Conservation (phyloP, 2,113 vertebrate species). For the Spea bombifrons region DNA sequence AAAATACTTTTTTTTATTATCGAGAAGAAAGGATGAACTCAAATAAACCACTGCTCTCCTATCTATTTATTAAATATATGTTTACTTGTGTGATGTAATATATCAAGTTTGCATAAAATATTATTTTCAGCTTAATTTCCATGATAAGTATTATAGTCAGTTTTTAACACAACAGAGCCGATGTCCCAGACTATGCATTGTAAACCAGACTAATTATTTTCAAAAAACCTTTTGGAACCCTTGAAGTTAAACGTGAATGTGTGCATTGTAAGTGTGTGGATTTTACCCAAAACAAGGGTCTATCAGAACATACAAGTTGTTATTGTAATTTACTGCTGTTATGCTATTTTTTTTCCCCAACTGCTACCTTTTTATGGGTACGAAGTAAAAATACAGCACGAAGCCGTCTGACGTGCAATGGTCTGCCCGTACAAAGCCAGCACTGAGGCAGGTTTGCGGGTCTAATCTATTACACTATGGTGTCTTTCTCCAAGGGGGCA, state of each 20-base stretch:
- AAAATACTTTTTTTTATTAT: no score
- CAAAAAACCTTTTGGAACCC: no score
- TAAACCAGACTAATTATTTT: background rate
- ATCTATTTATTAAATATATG: background rate
- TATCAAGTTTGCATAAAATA: background rate
- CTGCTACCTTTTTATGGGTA: constrained; percentile 41
- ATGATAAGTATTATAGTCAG: no score
- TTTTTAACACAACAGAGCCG: no score
- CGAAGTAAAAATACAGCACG: constrained; percentile 55
- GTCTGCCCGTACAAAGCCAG: constrained; percentile 56
- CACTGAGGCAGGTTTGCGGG: constrained; percentile 51
- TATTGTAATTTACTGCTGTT: constrained; percentile 51
- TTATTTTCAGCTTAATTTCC: background rate
- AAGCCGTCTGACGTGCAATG: constrained; percentile 52
- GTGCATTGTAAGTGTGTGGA: constrained; percentile 21
- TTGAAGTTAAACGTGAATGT: constrained; percentile 9
- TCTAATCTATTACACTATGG: constrained; percentile 55
- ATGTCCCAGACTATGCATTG: background rate
- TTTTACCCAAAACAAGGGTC: constrained; percentile 40
- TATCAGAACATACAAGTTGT: constrained; percentile 44
- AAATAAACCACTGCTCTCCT: no score
- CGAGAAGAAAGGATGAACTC: no score
- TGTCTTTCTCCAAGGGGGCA: constrained; percentile 64
- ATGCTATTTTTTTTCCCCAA: constrained; percentile 23
- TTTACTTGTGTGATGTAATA: background rate